phyloP scores from a whole-genome alignment of 2,113 vertebrate species.

The Cyprinodon variegatus region DNA sequence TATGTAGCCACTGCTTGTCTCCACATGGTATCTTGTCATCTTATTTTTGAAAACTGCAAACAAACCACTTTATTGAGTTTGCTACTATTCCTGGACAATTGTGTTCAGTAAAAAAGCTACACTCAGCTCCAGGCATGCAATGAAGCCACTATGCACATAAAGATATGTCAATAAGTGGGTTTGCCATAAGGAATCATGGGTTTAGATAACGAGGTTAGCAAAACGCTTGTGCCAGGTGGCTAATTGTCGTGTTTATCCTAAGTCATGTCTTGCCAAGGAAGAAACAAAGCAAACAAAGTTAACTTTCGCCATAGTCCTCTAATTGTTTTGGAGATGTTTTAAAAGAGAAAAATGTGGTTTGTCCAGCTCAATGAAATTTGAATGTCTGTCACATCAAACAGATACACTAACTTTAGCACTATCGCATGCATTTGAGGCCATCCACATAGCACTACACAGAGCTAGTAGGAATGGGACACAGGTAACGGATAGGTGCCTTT shows the following conservation, averaged over 20 bases:
- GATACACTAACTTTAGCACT: not conserved
- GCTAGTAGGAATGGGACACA: not conserved
- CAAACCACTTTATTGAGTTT: not conserved
- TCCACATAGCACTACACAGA: not conserved
- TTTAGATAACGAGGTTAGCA: not conserved
- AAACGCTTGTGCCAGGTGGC: not conserved
- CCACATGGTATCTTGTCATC: not conserved
- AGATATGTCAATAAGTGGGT: not conserved
- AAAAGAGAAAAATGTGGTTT: not conserved
- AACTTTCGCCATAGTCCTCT: not conserved
- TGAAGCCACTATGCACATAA: not conserved
- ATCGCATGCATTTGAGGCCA: not conserved
- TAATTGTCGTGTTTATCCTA: not conserved
- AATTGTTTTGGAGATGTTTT: not conserved
- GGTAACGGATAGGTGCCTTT: not conserved
- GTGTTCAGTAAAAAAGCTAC: not conserved
- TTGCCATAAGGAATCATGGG: not conserved
- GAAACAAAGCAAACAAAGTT: not conserved
- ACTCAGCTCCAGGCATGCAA: not conserved
- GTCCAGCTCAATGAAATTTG: not conserved
- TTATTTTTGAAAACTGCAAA: not conserved
- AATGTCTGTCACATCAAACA: not conserved
- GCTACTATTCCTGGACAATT: not conserved
- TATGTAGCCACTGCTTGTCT: not conserved
- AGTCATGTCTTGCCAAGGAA: not conserved